These are phyloP conservation scores for Xerus inauris DNA, from an alignment of 2,113 vertebrate species.

Conservation along the genomic window DNA sequence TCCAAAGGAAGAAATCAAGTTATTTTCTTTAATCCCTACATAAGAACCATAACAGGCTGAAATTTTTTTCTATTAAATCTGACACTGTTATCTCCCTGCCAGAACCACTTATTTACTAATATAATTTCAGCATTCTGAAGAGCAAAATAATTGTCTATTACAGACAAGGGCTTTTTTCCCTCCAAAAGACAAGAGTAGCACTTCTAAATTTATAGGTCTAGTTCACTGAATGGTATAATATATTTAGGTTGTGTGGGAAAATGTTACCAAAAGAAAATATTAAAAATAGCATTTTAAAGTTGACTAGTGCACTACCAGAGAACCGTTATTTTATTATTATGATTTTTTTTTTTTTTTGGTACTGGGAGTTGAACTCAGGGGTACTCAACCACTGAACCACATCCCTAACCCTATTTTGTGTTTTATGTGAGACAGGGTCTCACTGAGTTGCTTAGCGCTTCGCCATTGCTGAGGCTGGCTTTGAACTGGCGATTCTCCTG, in stretches of 20 bases:
- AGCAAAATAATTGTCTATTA: constrained; percentile 46
- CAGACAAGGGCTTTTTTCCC: neutral
- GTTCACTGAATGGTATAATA: constrained; percentile 42
- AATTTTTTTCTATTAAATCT: constrained; percentile 23
- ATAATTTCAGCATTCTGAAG: constrained; percentile 42
- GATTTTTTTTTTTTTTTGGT: too few species aligned
- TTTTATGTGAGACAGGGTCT: too few species aligned
- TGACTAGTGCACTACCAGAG: constrained; percentile 7
- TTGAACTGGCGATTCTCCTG: too few species aligned
- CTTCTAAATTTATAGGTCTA: constrained; percentile 17
- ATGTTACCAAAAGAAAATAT: constrained; percentile 48
- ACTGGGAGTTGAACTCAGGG: too few species aligned
- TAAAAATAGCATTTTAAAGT: constrained; percentile 50
- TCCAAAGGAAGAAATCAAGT: constrained; percentile 39
- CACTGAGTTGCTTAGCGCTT: too few species aligned
- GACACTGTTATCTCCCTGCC: neutral
- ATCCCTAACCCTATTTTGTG: too few species aligned
- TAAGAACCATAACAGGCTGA: neutral
- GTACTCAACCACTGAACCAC: too few species aligned
- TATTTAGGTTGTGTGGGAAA: neutral
- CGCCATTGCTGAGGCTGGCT: too few species aligned
- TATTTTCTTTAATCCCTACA: constrained; percentile 17
- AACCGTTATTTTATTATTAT: too few species aligned
- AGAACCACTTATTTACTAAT: constrained; percentile 32
- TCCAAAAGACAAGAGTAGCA: constrained; percentile 44